Base-by-base conservation (phyloP, 2,797 vertebrate genomes). In the Argyrosomus regius region DNA sequence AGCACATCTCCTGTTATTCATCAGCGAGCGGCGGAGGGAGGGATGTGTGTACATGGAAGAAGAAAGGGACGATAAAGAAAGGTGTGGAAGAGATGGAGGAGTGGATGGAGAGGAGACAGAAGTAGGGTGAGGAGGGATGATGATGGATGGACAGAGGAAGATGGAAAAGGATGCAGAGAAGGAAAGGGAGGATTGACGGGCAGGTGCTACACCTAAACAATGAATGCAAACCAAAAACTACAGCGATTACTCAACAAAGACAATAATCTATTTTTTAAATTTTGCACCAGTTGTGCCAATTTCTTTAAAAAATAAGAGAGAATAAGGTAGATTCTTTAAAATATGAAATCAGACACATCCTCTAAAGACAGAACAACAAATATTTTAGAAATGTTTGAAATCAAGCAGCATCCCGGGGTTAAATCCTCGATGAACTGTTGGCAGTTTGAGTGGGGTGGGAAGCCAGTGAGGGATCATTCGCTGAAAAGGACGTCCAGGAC, bases 1-100 rank as follows among this genome's bases (percentile, higher is more conserved):
- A 93, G 88, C 81, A 82, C 77, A 90, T 94, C 93, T 93, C 92
- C 93, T 92, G 94, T 94, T 92, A 91, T 84, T 92, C 90, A 86
- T 86, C 80, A 85, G 85, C 26, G 9, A 82, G 80, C 39, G 80
- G 78, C 56, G 63, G 80, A 77, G 76, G 28, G 71, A 82, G 43
- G 56, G 53, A 72, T 46, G 69, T 72, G 26, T 73, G 26, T 73
- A 89, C 69, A 78, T 56, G 71, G 69, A 57, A 20, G 56, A 43
- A 84, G 65, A 22, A 45, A 49, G 6, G 35, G 50, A 31, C 43
- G 76, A 75, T 53, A 57, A 57, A 74, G 72, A 43, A 39, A 78
- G n/a, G 39, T 5, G 31, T 18, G 18, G 24, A 58, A 60, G 54
- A 2, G 26, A 68, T 50, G 57, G 65, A 41, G 9, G 46, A 62